These are phyloP conservation scores for Apotomis capreana DNA, from an alignment of 2,888 invertebrate genomes.

Conservation along the genomic window DNA sequence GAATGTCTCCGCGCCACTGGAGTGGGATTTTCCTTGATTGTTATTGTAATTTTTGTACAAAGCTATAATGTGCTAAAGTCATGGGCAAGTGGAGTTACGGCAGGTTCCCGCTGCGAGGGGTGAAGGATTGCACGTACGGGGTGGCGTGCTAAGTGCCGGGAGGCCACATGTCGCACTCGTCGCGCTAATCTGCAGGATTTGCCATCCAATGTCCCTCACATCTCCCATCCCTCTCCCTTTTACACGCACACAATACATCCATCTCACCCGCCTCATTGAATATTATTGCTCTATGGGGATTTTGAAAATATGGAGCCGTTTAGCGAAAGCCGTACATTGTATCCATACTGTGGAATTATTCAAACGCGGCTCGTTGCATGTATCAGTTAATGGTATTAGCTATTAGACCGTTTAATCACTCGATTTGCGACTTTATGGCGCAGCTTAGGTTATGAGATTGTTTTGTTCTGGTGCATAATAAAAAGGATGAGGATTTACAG, in stretches of 20 bases:
- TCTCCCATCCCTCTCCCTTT: conserved; percentile 62
- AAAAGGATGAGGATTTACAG: conserved; percentile 2
- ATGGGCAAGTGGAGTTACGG: conserved; percentile 20
- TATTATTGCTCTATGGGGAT: conserved; percentile 84
- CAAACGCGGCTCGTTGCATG: conserved; percentile 79
- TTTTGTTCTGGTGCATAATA: conserved; percentile 33
- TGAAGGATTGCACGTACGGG: conserved; percentile 56
- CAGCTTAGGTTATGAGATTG: conserved; percentile 53
- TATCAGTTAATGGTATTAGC: conserved; percentile 83
- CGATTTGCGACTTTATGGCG: conserved; percentile 75
- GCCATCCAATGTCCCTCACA: conserved; percentile 76
- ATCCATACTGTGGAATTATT: conserved; percentile 81
- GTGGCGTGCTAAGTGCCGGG: conserved; percentile 78
- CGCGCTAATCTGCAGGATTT: conserved; percentile 82
- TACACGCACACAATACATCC: conserved; percentile 58
- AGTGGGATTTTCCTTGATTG: neutral
- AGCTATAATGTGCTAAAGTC: neutral
- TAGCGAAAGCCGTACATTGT: conserved; percentile 82
- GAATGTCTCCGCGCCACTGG: no score
- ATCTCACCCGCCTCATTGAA: conserved; percentile 79
- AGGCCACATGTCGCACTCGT: conserved; percentile 83
- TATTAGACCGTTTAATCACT: conserved; percentile 79
- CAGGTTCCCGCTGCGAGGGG: conserved; percentile 47
- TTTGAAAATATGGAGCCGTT: conserved; percentile 84
- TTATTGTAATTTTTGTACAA: neutral